Evolutionary conservation across 2,113 vertebrate genomes (phyloP), one percentile per base, ranked within the genome.

Genomic region (Patagioenas fasciata): DNA sequence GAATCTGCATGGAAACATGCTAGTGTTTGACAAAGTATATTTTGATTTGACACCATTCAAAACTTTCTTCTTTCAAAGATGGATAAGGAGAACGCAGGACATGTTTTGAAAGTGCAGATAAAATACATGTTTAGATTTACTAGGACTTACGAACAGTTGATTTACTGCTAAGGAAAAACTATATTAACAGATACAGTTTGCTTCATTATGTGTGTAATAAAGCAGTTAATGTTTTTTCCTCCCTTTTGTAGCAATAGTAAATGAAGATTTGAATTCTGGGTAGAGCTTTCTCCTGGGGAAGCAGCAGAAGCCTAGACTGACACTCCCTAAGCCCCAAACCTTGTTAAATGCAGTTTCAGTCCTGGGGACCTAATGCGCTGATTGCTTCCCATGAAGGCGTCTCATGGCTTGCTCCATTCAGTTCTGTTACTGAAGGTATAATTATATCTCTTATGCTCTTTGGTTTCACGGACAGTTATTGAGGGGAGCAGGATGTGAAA

Each of bases 321-420:
- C 62, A 97, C 96, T 98, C 97, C 97, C 98, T 96, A 96, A 98
- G 77, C 97, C 97, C 97, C 98, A 98, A 97, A 98, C 97, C 98
- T 98, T 98, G 98, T 98, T 98, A 98, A 98, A 97, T 92, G 94
- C 72, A 88, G 97, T 97, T 97, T 97, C 96, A 97, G 93, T 98
- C 96, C 96, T 96, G 91, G 93, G 95, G 95, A 97, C 95, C 93
- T 97, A 97, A 97, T 94, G 93, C 87, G 93, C 94, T 98, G 97
- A 98, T 98, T 98, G 88, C 96, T 97, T 98, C 88, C 96, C 15
- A 6, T 97, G 98, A 96, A 98, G 95, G 89, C 97, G 78, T 96
- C 96, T 97, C 94, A 81, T 93, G 91, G 95, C 97, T 95, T 96
- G 83, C 85, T 97, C 95, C 90, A 91, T 97, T 97, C 86, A 90